A percentile compares a stretch with the other conserved stretches of the same genome.
phyloP scores from a whole-genome alignment of 2,797 vertebrate species.

The Anas bahamensis region DNA sequence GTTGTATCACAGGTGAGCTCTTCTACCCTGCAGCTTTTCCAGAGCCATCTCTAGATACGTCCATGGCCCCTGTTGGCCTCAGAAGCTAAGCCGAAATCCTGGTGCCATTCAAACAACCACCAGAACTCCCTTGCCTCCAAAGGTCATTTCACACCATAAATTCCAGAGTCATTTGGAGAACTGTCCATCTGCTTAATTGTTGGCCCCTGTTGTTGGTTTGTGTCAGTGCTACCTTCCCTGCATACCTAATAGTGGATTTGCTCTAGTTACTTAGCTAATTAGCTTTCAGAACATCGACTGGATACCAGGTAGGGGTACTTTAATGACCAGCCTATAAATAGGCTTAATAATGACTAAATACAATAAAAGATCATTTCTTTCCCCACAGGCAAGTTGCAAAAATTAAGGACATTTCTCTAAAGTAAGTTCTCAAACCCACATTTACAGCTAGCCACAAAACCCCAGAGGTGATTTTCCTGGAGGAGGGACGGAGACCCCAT shows the following conservation, averaged over 20 bases:
- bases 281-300: background rate
- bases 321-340: background rate
- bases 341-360: background rate
- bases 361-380: background rate
- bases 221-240: background rate
- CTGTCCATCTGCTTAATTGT: background rate
- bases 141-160: background rate
- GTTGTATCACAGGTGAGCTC: background rate
- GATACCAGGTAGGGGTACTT: background rate
- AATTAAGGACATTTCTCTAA: background rate
- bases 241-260: background rate
- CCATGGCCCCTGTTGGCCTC: background rate
- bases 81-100: background rate
- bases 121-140: background rate
- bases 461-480: background rate
- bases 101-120: background rate
- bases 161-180: background rate
- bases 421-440: background rate
- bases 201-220: background rate
- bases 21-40: background rate
- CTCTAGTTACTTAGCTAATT: background rate
- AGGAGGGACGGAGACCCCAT: accelerated
- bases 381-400: background rate
- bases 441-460: background rate
- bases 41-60: background rate